phyloP scores from a whole-genome alignment of 2,113 vertebrate species.

The Microtus oregoni region DNA sequence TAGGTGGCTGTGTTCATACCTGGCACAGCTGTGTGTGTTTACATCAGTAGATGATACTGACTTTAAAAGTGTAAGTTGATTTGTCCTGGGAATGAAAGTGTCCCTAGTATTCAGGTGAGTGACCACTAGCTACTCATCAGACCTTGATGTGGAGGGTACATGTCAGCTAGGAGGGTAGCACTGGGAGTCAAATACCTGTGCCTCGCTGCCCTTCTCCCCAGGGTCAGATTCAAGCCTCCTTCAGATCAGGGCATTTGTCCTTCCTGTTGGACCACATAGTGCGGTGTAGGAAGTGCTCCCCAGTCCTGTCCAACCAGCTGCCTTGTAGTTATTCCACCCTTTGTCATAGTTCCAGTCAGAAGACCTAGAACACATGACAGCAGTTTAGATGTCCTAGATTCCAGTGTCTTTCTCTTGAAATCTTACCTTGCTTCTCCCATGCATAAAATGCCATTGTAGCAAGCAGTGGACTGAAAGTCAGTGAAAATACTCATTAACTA shows the following conservation, averaged over 20 bases:
- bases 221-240: not conserved
- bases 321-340: not conserved
- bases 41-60: not conserved
- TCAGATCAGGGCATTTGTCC: not conserved
- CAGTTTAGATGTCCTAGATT: not conserved
- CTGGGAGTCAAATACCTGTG: not conserved
- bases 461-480: not conserved
- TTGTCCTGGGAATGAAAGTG: not conserved
- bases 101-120: not conserved
- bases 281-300: not conserved
- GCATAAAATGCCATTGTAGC: constrained; percentile 12
- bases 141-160: not conserved
- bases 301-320: not conserved
- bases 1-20: not conserved
- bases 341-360: not conserved
- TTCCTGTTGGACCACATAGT: not conserved
- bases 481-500: not conserved
- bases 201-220: not conserved
- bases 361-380: not conserved
- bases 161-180: not conserved
- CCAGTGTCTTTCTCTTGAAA: not conserved
- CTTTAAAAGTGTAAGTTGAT: not conserved
- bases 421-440: constrained; percentile 5
- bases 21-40: not conserved
- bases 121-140: not conserved